Evolutionary conservation across 1,140 invertebrate genomes (phyloP), one percentile per base, ranked within the genome.

Genomic region (Stegodyphus mimosarum): DNA sequence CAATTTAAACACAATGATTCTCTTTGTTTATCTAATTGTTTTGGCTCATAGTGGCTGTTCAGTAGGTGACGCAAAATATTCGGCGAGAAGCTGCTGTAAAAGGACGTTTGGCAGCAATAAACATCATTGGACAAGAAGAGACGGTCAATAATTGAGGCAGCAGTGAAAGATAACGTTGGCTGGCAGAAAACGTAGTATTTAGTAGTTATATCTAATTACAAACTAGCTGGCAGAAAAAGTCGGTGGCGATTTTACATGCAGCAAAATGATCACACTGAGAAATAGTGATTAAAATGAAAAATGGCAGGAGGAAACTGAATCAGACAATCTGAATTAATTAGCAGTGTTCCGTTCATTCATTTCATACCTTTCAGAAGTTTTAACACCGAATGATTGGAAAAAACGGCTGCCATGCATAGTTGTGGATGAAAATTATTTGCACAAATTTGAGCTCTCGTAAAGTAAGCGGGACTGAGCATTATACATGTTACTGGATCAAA

Each of bases 371-470:
- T 63, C 17, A 50, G 60, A 15, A 63, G 53, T 69, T 51, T n/a
- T 60, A 33, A 72, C 67, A 79, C 49, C 49, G 77, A 79, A 79
- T 63, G 69, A 74, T 7, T 74, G 80, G 80, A 74, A 72, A 18
- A 84, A 75, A 75, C 48, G 60, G 63, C 52, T 55, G 81, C 66
- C 71, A 84, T 66, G 73, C 72, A 18, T 66, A 84, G 81, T 84
- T 51, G 78, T 79, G 75, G 72, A 84, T 76, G 81, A 84, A 84
- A 84, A 84, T 84, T 84, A 84, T 84, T 84, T 84, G 81, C 81
- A 84, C 72, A 76, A 84, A 63, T 84, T 84, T 84, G 81, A 84
- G 81, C 81, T 84, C 81, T 67, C 74, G 53, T 79, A 49, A 74
- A 74, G 50, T 76, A 69, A 84, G 81, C 81, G 75, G 81, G 72